phyloP scores from a whole-genome alignment of 2,888 invertebrate species.

The Mimas tiliae region DNA sequence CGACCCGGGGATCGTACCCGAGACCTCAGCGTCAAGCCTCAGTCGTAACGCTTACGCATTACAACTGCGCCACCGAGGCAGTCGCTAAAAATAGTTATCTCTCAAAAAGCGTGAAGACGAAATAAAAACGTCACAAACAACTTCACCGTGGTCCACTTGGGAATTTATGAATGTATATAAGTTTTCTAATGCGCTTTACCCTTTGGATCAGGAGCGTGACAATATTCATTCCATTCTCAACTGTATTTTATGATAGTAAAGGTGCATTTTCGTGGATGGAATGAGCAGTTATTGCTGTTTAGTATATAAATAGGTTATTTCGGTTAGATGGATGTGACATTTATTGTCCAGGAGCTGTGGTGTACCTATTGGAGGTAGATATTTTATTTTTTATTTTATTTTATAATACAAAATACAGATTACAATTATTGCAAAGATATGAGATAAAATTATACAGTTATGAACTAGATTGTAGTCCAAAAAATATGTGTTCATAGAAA shows the following conservation, averaged over 20 bases:
- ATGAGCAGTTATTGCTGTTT: slow-evolving; percentile 31
- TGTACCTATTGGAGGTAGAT: too few relatives aligned
- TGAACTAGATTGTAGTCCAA: too few relatives aligned
- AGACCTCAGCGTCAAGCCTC: too few relatives aligned
- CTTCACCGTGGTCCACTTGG: slow-evolving; percentile 33
- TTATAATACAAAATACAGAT: too few relatives aligned
- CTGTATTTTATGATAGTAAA: slow-evolving; percentile 1
- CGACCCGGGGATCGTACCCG: too few relatives aligned
- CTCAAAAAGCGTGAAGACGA: neutral
- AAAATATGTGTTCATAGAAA: too few relatives aligned
- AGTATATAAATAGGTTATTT: slow-evolving; percentile 34
- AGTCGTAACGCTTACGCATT: too few relatives aligned
- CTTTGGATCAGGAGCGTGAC: neutral
- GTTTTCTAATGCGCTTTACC: slow-evolving; percentile 38
- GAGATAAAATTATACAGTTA: too few relatives aligned
- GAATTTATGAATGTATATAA: slow-evolving; percentile 49
- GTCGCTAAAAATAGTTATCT: neutral
- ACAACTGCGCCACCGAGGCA: too few relatives aligned
- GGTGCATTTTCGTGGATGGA: slow-evolving; percentile 29
- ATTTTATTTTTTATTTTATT: too few relatives aligned
- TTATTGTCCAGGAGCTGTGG: slow-evolving; percentile 27
- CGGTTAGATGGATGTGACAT: slow-evolving; percentile 36
- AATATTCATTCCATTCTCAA: neutral
- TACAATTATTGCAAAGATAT: too few relatives aligned
- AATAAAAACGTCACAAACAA: slow-evolving; percentile 38